These are phyloP conservation scores for Muntiacus muntjak DNA, from an alignment of 2,113 vertebrate genomes.

Conservation along the genomic window DNA sequence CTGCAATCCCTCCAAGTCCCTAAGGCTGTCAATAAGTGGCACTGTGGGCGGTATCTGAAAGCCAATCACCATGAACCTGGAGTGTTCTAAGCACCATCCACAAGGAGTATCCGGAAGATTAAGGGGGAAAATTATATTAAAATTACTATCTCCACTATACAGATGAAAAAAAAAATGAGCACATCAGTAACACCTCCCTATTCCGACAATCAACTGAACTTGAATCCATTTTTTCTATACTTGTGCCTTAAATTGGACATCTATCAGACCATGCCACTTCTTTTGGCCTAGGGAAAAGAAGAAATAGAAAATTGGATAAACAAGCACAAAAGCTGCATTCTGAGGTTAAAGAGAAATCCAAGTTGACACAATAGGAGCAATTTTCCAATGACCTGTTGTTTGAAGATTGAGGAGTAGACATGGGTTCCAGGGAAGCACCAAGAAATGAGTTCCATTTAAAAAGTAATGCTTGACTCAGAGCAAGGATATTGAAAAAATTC, in stretches of 20 bases:
- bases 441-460: neutral
- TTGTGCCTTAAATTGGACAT: neutral
- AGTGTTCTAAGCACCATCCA: neutral
- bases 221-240: neutral
- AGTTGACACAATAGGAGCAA: neutral
- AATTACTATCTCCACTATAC: neutral
- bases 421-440: neutral
- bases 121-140: neutral
- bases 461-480: neutral
- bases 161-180: neutral
- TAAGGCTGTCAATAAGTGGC: neutral
- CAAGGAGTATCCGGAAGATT: neutral
- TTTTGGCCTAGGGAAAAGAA: neutral
- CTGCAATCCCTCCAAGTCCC: neutral
- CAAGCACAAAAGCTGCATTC: neutral
- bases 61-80: neutral
- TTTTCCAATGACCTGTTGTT: neutral
- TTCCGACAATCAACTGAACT: neutral
- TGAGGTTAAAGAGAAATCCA: conserved; percentile 12
- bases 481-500: neutral
- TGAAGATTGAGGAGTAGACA: neutral
- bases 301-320: neutral
- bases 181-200: neutral
- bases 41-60: neutral
- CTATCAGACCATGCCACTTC: neutral